Percentiles rank a stretch among this genome's conserved stretches.
These are phyloP conservation scores for Sarcophaga bullata DNA, from an alignment of 1,140 invertebrate genomes.

Conservation along the genomic window DNA sequence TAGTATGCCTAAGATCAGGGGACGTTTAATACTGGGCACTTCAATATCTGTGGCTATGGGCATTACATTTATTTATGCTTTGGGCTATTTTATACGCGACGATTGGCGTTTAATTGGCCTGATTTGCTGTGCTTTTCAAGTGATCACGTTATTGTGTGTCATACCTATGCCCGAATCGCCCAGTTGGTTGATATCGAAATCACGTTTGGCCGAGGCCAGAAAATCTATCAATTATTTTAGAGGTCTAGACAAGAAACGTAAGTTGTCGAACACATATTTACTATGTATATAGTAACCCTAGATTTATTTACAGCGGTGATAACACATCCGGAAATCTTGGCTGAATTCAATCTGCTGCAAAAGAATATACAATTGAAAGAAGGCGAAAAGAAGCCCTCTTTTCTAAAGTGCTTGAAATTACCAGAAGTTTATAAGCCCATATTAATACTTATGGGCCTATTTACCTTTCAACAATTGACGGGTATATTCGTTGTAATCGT, in stretches of 20 bases:
- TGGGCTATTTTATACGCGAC: constrained; percentile 71
- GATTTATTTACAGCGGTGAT: constrained; percentile 51
- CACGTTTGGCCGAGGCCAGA: constrained; percentile 69
- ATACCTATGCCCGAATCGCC: constrained; percentile 77
- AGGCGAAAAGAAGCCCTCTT: constrained; percentile 56
- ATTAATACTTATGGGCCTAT: constrained; percentile 73
- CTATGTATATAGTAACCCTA: constrained; percentile 14
- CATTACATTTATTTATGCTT: constrained; percentile 71
- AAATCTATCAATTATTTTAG: constrained; percentile 68
- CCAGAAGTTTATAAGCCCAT: constrained; percentile 73
- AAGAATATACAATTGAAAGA: constrained; percentile 55
- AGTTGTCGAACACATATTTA: constrained; percentile 49
- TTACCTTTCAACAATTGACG: constrained; percentile 82
- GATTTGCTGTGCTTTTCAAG: constrained; percentile 70
- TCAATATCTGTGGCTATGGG: constrained; percentile 72
- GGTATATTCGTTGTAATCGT: constrained; percentile 82
- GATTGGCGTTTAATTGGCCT: constrained; percentile 73
- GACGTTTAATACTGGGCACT: constrained; percentile 72
- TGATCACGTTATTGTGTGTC: constrained; percentile 68
- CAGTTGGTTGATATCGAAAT: constrained; percentile 72
- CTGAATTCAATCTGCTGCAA: constrained; percentile 56
- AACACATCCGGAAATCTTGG: constrained; percentile 63
- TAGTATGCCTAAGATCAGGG: constrained; percentile 68
- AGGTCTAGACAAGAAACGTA: constrained; percentile 65
- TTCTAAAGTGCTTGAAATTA: constrained; percentile 48